A percentile compares a stretch with the other conserved stretches of the same genome.
Conservation (phyloP, 2,113 vertebrate species). For the Edolisoma coerulescens region DNA sequence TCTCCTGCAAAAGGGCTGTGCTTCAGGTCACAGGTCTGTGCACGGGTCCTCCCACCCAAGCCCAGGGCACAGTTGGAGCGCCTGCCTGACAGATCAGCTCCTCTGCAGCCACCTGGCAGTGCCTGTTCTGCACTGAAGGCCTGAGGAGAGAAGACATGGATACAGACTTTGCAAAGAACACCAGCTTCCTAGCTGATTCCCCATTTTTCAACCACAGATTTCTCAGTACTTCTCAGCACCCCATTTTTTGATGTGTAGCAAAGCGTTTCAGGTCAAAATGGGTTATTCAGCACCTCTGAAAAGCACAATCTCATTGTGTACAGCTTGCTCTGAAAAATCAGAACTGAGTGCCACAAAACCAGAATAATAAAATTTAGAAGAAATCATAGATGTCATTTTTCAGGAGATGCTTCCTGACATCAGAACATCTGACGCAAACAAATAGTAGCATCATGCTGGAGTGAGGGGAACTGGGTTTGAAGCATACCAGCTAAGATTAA, state of each 20-base stretch:
- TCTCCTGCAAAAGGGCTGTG: not conserved
- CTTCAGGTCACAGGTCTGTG: constrained; percentile 23
- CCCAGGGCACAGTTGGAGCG: not conserved
- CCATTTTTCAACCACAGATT: not conserved
- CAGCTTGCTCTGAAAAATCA: not conserved
- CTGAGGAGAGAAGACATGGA: not conserved
- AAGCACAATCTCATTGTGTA: not conserved
- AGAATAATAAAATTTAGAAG: not conserved
- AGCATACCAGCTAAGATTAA: not conserved
- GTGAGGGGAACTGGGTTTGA: not conserved
- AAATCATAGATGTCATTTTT: not conserved
- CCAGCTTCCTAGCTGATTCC: not conserved
- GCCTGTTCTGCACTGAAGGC: not conserved
- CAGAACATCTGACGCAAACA: not conserved
- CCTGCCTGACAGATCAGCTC: not conserved
- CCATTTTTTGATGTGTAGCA: not conserved
- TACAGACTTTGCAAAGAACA: not conserved
- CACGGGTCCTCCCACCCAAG: constrained; percentile 12
- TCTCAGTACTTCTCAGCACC: not conserved
- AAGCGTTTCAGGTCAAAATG: not conserved
- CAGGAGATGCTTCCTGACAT: not conserved
- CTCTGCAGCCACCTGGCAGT: not conserved
- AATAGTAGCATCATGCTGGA: not conserved
- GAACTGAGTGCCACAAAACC: not conserved
- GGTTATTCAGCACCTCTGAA: not conserved